Base-by-base conservation (phyloP, 2,797 vertebrate species). In the Sciurus vulgaris region DNA sequence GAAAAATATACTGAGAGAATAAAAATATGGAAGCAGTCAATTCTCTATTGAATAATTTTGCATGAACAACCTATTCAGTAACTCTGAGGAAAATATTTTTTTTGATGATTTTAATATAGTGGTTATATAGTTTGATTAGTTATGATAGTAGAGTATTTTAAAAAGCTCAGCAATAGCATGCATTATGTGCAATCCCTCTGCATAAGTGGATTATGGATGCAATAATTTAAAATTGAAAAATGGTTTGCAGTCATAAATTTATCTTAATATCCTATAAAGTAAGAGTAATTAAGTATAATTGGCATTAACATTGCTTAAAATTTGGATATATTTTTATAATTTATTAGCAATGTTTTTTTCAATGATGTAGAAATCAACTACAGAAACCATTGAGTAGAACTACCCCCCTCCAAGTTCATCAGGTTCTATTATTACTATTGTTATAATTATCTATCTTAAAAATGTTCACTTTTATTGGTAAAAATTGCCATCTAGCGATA, bases 21-120 rank as follows among this genome's bases (percentile, higher is more conserved):
- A 54, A 91, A 54, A 91, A 83, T 51, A 56, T 41, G 56, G 49
- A 86, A 83, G 79, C 14, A 89, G 79, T 17, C 44, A 82, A n/a
- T 84, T 76, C 87, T 77, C 7, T 20, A 35, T 30, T 72, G 74
- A 92, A 65, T 49, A 82, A 67, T 93, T 96, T 88, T 89, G 15
- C 3, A 73, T 76, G 30, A 95, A 61, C 13, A 79, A 35, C 17
- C 20, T 77, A 63, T 85, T 74, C 33, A 88, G 18, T 70, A 65
- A 86, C 5, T 35, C 93, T 82, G 24, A 85, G 41, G 24, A 85
- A 92, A 89, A 54, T 3, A 18, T 38, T 67, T 96, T 96, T 87
- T 91, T 44, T 90, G n/a, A 72, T 91, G 3, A 82, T 96, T 94
- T 94, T 30, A 89, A 7, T 78, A 20, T 54, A 89, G 72, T 83